Conservation (phyloP, 2,888 invertebrate species). For the Clanis bilineata region DNA sequence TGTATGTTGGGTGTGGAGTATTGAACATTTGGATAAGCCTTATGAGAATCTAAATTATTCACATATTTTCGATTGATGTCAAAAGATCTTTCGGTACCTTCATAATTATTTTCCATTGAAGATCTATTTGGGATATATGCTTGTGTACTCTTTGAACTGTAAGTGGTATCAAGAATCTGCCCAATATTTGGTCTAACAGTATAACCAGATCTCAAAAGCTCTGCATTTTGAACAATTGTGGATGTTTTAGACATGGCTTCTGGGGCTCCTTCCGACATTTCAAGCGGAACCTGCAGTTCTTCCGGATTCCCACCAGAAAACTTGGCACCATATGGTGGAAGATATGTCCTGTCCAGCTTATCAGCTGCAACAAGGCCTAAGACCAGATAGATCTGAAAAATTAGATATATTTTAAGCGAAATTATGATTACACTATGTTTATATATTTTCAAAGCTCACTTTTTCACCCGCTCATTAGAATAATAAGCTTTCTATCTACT, state of each 20-base stretch:
- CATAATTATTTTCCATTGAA: background rate
- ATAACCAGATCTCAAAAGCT: background rate
- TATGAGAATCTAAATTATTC: background rate
- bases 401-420: too few relatives aligned
- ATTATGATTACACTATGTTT: too few relatives aligned
- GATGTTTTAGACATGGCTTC: constrained; percentile 18
- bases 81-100: background rate
- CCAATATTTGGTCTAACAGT: background rate
- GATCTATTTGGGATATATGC: background rate
- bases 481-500: too few relatives aligned
- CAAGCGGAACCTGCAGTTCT: constrained; percentile 49
- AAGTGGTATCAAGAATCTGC: background rate
- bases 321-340: constrained; percentile 63
- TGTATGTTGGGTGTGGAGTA: background rate
- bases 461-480: too few relatives aligned
- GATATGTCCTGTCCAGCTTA: constrained; percentile 59
- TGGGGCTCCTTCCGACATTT: constrained; percentile 41
- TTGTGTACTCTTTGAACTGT: background rate
- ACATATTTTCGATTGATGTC: background rate
- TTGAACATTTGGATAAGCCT: background rate
- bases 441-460: too few relatives aligned
- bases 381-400: constrained; percentile 56
- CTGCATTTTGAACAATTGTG: background rate
- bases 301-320: constrained; percentile 55
- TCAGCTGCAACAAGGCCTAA: constrained; percentile 49